Conservation (phyloP, 1,140 invertebrate species). For the Archegozetes longisetosus region DNA sequence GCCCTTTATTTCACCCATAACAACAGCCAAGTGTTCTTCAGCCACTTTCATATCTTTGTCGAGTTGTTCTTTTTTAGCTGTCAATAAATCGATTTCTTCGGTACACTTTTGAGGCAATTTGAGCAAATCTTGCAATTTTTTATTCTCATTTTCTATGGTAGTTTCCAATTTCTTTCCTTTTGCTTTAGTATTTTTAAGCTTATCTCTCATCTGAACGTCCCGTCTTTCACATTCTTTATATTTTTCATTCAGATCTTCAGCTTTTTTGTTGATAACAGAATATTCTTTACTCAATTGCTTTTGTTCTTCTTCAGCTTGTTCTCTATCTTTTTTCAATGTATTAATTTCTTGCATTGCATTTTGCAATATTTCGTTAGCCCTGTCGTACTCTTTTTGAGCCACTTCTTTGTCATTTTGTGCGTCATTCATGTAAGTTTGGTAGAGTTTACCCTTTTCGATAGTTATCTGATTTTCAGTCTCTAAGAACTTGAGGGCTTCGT, state of each 20-base stretch:
- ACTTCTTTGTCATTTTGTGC: neutral
- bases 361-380: conserved; percentile 60
- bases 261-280: conserved; percentile 35
- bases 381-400: conserved; percentile 26
- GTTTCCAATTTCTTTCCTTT: conserved; percentile 44
- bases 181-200: conserved; percentile 44
- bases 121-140: conserved; percentile 33
- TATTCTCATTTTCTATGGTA: conserved; percentile 31
- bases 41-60: conserved; percentile 23
- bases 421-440: conserved; percentile 33
- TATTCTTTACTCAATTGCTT: conserved; percentile 34
- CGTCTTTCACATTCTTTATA: conserved; percentile 23
- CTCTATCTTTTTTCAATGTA: conserved; percentile 32
- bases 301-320: conserved; percentile 35
- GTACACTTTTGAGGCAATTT: conserved; percentile 49
- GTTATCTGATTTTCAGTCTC: conserved; percentile 57
- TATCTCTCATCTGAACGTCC: conserved; percentile 29
- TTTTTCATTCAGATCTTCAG: conserved; percentile 31
- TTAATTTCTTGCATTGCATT: conserved; percentile 58
- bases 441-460: conserved; percentile 46
- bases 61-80: conserved; percentile 35
- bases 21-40: conserved; percentile 26
- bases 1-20: conserved; percentile 26
- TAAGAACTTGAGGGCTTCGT: conserved; percentile 66
- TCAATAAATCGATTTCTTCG: conserved; percentile 51